Base-by-base conservation (phyloP, 2,888 invertebrate genomes). In the Chloroclystis v-ata region DNA sequence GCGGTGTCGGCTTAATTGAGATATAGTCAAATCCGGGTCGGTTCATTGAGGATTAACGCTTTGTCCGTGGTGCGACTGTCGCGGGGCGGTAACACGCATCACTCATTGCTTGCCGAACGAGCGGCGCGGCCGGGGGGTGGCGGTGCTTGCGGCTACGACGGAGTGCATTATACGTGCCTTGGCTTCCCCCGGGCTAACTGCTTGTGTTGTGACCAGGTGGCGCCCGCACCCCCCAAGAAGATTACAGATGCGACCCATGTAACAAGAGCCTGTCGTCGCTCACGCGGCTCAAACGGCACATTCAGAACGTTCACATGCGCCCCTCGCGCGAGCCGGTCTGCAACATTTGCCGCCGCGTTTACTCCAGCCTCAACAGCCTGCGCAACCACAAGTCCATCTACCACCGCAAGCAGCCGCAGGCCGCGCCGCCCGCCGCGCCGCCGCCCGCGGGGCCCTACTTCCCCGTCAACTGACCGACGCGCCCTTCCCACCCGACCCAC, bases 351-450 rank as follows among this genome's bases (percentile, higher is more conserved):
- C 95, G 95, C 86, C 93, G 95, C 78, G 95, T 95, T 68, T 96
- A 95, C 90, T 95, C 95, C 90, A 95, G 95, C 78, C 91, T 95
- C 74, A 95, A 95, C 90, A 95, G 95, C 80, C 91, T 95, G 74
- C 91, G 95, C 83, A 95, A 95, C 90, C 95, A 95, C 91, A 95
- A 95, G 92, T 95, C 95, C 85, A 95, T 96, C 90, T 95, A 95
- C 89, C 95, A 95, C 89, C 92, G 95, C 89, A 94, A 94, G 90
- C 94, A 93, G 86, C 91, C 92, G 78, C 90, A 89, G 82, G 89
- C 90, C 72, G 65, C 88, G 63, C 65, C 81, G 61, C 52, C 78
- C 61, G 52, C 72, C 69, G 13, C 32, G 89, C 90, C 72, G 52
- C 78, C 61, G 43, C 39, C 35, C 68, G 59, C 65, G 69, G 58